These are phyloP conservation scores for Promerops cafer DNA, from an alignment of 2,113 vertebrate genomes.

Conservation along the genomic window DNA sequence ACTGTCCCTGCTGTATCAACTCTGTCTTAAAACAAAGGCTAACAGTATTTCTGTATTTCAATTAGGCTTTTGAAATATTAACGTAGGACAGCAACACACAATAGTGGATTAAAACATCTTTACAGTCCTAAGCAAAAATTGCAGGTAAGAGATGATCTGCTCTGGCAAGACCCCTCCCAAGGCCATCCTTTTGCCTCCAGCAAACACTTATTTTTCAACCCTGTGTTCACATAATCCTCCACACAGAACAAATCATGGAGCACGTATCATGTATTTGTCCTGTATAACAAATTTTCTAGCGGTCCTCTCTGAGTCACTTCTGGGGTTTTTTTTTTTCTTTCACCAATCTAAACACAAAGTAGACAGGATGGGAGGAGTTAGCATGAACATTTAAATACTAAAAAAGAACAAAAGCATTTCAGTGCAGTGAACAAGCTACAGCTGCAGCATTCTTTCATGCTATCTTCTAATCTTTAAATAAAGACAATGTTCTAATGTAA, in stretches of 20 bases:
- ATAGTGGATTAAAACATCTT: not conserved
- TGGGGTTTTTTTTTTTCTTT: not conserved
- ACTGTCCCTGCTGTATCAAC: not conserved
- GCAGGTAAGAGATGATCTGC: not conserved
- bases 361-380: constrained; percentile 1
- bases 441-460: not conserved
- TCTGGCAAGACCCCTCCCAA: not conserved
- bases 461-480: not conserved
- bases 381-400: not conserved
- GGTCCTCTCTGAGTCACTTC: not conserved
- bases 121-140: not conserved
- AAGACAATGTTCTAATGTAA: not conserved
- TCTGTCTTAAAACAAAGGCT: not conserved
- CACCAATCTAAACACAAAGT: not conserved
- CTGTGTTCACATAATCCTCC: not conserved
- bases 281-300: not conserved
- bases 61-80: not conserved
- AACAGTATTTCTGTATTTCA: not conserved
- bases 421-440: not conserved
- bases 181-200: not conserved
- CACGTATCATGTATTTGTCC: not conserved
- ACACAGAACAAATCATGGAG: not conserved
- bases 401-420: constrained; percentile 8
- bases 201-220: not conserved
- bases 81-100: not conserved